Conservation (phyloP, 2,113 vertebrate species). For the Trinectes maculatus region DNA sequence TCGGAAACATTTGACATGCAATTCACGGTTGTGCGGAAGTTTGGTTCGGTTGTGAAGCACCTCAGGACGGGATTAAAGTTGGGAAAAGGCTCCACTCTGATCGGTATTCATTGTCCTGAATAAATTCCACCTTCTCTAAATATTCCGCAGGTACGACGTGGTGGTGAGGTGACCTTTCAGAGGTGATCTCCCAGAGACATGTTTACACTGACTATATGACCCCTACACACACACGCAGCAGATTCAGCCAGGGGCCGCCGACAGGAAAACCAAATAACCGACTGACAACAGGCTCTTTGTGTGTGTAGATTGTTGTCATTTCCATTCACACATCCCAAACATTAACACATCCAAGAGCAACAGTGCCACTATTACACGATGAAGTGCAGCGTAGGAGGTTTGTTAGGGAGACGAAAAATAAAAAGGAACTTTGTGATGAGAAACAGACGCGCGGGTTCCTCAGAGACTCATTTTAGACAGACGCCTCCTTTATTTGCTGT, state of each 20-base stretch:
- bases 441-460: slow-evolving; percentile 36
- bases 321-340: slow-evolving; percentile 8
- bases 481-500: slow-evolving; percentile 26
- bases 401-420: slow-evolving; percentile 46
- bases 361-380: slow-evolving; percentile 17
- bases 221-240: slow-evolving; percentile 18
- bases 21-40: slow-evolving; percentile 1
- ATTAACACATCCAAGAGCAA: slow-evolving; percentile 3
- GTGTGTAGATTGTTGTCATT: no score
- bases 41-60: slow-evolving; percentile 14
- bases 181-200: slow-evolving; percentile 45
- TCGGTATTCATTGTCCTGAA: slow-evolving; percentile 39
- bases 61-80: slow-evolving; percentile 8
- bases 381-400: slow-evolving; percentile 27
- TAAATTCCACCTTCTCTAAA: slow-evolving; percentile 36
- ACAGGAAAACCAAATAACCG: slow-evolving; percentile 8
- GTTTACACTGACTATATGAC: slow-evolving; percentile 48
- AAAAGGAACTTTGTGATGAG: slow-evolving; percentile 46
- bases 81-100: slow-evolving; percentile 21
- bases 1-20: slow-evolving; percentile 11
- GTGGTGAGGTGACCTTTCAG: slow-evolving; percentile 45
- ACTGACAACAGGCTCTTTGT: background rate
- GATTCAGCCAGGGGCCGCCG: slow-evolving; percentile 16
- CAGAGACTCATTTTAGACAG: slow-evolving; percentile 50
- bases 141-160: slow-evolving; percentile 36